Conservation (phyloP, 2,113 vertebrate genomes). For the Tinamus guttatus region DNA sequence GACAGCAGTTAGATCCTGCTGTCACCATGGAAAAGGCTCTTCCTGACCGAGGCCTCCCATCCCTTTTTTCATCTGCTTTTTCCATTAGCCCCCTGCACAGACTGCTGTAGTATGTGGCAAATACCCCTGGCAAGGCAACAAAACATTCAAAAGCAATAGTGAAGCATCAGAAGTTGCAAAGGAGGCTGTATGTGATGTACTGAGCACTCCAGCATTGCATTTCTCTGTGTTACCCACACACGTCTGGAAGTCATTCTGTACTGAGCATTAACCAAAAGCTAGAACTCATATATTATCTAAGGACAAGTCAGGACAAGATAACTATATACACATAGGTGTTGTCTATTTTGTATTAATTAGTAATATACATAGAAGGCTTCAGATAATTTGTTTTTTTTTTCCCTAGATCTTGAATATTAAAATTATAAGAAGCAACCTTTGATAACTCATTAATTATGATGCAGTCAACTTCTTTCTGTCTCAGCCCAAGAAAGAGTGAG, state of each 20-base stretch:
- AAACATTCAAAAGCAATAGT: not conserved
- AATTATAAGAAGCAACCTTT: not conserved
- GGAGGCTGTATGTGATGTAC: not conserved
- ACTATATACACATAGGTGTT: accelerated
- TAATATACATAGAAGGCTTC: not conserved
- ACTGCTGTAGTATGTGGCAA: not conserved
- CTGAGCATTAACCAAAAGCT: not conserved
- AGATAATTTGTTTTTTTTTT: not conserved
- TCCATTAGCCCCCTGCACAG: not conserved
- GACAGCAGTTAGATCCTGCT: not conserved
- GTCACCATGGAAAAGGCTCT: not conserved
- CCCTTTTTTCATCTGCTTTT: not conserved
- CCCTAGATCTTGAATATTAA: not conserved
- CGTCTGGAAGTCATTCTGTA: not conserved
- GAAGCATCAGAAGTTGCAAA: not conserved
- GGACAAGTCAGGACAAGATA: not conserved
- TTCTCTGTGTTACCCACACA: not conserved
- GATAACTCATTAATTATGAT: not conserved
- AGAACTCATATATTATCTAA: not conserved
- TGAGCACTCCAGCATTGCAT: not conserved
- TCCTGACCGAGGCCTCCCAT: not conserved
- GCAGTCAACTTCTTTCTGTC: not conserved
- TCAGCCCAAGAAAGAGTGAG: not conserved
- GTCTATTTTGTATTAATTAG: not conserved
- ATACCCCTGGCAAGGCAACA: not conserved